Evolutionary conservation across 2,113 vertebrate genomes (phyloP).

Genomic region (Dascyllus trimaculatus): DNA sequence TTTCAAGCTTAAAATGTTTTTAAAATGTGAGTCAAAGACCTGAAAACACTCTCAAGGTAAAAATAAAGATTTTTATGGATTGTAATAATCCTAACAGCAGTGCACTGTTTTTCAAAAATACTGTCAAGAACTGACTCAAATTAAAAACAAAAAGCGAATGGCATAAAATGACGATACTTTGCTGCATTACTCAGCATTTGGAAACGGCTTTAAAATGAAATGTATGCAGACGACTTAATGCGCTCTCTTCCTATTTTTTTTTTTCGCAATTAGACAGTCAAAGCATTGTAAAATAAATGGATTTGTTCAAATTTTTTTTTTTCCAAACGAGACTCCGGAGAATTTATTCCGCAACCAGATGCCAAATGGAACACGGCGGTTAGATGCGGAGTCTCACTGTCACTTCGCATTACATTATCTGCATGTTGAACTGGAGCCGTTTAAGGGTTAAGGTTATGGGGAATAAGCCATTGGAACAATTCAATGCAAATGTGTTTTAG

Average conservation of each 20-base stretch:
- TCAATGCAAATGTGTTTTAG: conserved; percentile 57
- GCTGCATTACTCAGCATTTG: conserved; percentile 60
- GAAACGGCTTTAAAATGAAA: conserved; percentile 40
- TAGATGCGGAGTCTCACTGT: conserved; percentile 33
- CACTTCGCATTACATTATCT: conserved; percentile 47
- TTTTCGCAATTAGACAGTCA: conserved; percentile 2
- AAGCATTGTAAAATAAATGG: conserved; percentile 21
- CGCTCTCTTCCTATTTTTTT: background rate
- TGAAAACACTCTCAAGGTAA: too few species aligned
- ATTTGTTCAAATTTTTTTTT: background rate
- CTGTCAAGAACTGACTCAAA: too few species aligned
- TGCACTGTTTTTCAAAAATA: too few species aligned
- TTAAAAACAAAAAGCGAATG: too few species aligned
- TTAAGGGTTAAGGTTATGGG: conserved; percentile 55
- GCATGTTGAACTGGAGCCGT: conserved; percentile 36
- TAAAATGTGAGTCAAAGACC: too few species aligned
- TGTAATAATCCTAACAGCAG: too few species aligned
- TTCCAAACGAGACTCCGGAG: conserved; percentile 17
- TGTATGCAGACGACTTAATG: conserved; percentile 21
- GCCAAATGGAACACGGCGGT: background rate
- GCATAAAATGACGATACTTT: background rate
- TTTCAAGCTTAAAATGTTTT: too few species aligned
- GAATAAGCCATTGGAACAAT: conserved; percentile 45
- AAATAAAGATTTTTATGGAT: too few species aligned
- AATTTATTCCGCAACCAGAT: background rate